Evolutionary conservation across 2,797 vertebrate species (phyloP), one percentile per base, ranked within the genome.

Genomic region (Pipistrellus pipistrellus): DNA sequence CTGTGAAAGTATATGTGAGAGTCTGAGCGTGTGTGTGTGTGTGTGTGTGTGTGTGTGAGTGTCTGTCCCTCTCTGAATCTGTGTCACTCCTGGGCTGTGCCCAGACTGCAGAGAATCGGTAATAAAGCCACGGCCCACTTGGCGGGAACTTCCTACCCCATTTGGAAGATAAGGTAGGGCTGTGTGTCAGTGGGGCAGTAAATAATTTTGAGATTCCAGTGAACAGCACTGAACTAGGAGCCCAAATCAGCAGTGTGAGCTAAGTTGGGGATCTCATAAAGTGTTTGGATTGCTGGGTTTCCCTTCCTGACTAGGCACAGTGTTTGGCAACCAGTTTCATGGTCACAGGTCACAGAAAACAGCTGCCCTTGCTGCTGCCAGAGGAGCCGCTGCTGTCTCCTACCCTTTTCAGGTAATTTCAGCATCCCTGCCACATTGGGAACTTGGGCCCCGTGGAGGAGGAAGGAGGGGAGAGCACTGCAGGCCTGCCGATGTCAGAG

Each of bases 171-270:
- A 51, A 78, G 89, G 57, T 0, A 27, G 68, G 17, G 32, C 55
- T 44, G 14, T 21, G 8, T 51, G n/a, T 77, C 87, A 85, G 73
- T 86, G 57, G 14, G 3, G 23, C 59, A 62, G 32, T 73, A 72
- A 88, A 66, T 94, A 55, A 83, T 38, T 59, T 59, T 95, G 90
- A 95, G 72, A 94, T 78, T 76, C 35, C 23, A 83, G 95, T 55
- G 92, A 97, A 97, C 95, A 98, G 97, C 97, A 96, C 85, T 96
- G 96, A 97, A 96, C 97, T 92, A 94, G 93, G 93, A 96, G 91
- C 97, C 94, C 96, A 97, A 95, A 27, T 94, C 97, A 98, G 97
- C 71, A 96, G 88, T 62, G 89, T 30, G 0, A 0, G 57, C 90
- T 96, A 93, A 93, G 90, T 77, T 9, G 68, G 69, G 94, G 95